Conservation (phyloP, 2,888 invertebrate species). For the Cryptocephalus moraei region DNA sequence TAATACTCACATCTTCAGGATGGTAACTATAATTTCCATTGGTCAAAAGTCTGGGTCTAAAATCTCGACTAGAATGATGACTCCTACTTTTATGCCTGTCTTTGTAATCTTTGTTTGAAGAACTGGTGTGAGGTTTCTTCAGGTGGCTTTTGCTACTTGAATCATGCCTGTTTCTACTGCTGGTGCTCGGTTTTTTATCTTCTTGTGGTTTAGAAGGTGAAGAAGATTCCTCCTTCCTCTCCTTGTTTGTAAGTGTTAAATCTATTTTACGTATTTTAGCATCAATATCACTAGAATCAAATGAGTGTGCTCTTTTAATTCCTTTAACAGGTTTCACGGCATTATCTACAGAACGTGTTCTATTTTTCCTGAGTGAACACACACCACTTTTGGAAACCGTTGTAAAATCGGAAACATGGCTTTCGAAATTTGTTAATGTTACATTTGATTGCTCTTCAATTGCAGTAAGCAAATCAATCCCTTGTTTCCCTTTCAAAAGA, state of each 20-base stretch:
- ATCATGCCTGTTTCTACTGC: slow-evolving; percentile 14
- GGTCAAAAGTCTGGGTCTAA: slow-evolving; percentile 22
- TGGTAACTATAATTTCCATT: slow-evolving; percentile 35
- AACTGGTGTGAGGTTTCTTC: slow-evolving; percentile 9
- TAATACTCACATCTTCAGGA: slow-evolving; percentile 32
- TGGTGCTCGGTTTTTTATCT: slow-evolving; percentile 11
- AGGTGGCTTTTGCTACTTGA: slow-evolving; percentile 16
- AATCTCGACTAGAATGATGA: slow-evolving; percentile 10
- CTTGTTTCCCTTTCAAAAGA: slow-evolving; percentile 29
- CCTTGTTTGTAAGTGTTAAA: slow-evolving; percentile 16
- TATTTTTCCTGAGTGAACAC: slow-evolving; percentile 23
- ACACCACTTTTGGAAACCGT: slow-evolving; percentile 17
- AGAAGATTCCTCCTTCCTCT: slow-evolving; percentile 6
- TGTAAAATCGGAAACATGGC: slow-evolving; percentile 22
- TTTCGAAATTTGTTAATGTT: slow-evolving; percentile 18
- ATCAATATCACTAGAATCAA: slow-evolving; percentile 20
- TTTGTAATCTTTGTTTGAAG: slow-evolving; percentile 11
- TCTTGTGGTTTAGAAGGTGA: slow-evolving; percentile 16
- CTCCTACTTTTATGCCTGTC: slow-evolving; percentile 13
- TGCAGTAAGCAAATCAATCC: slow-evolving; percentile 27
- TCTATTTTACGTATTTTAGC: slow-evolving; percentile 22
- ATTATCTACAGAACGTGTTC: slow-evolving; percentile 30
- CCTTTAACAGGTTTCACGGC: slow-evolving; percentile 18
- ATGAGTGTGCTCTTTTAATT: slow-evolving; percentile 28
- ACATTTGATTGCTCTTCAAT: slow-evolving; percentile 29